Percentiles rank a stretch among this genome's conserved stretches.
Conservation (phyloP, 2,113 vertebrate genomes). For the Periophthalmodon schlosseri region DNA sequence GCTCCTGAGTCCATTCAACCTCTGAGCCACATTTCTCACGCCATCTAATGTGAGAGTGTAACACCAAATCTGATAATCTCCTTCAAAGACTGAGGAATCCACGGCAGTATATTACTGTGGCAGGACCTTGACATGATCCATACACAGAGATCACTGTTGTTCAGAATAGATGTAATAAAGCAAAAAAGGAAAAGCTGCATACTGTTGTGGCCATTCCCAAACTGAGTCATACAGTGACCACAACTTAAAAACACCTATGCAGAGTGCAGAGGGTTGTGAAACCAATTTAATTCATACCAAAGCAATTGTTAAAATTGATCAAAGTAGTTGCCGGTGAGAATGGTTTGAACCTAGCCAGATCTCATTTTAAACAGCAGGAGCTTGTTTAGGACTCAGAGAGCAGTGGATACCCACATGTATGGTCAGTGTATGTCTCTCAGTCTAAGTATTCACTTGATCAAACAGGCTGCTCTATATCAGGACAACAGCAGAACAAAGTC, state of each 20-base stretch:
- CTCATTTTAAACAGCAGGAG: constrained; percentile 52
- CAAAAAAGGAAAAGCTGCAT: not conserved
- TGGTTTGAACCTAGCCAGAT: constrained; percentile 28
- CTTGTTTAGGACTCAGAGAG: constrained; percentile 1
- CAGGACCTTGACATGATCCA: constrained; percentile 22
- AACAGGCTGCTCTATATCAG: constrained; percentile 67
- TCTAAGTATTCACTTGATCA: constrained; percentile 73
- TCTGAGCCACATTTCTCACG: constrained; percentile 70
- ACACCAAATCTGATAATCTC: constrained; percentile 71
- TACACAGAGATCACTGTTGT: not conserved
- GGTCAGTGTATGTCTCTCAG: constrained; percentile 63
- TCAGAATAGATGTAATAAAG: not conserved
- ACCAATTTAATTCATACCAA: too few relatives aligned
- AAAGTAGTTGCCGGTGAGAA: constrained; percentile 7
- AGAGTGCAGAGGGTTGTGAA: constrained; percentile 9
- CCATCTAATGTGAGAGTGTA: constrained; percentile 70
- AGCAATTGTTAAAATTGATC: too few relatives aligned
- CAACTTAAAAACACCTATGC: too few relatives aligned
- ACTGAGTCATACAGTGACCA: not conserved
- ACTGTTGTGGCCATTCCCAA: not conserved
- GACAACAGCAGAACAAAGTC: constrained; percentile 68
- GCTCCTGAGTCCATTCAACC: constrained; percentile 46
- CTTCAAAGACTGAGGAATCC: constrained; percentile 59
- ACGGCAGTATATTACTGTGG: constrained; percentile 50
- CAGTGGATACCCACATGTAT: constrained; percentile 52